phyloP scores from a whole-genome alignment of 2,888 invertebrate species.

The Synanthedon tipuliformis region DNA sequence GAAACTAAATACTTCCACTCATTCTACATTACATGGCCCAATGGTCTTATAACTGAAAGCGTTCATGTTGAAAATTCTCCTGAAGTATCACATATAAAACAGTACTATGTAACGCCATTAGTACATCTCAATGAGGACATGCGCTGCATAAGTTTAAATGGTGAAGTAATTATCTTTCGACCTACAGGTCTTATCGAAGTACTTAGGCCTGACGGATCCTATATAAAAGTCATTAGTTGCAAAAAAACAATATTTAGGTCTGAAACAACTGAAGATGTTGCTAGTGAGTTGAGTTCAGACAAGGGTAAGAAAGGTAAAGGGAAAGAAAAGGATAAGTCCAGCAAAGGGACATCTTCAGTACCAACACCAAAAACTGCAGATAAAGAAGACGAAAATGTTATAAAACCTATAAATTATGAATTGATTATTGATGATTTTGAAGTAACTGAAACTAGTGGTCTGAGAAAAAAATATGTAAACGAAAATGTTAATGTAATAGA shows the following conservation, averaged over 20 bases:
- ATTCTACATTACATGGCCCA: slow-evolving; percentile 51
- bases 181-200: slow-evolving; percentile 35
- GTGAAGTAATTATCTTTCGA: slow-evolving; percentile 53
- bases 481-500: slow-evolving; percentile 28
- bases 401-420: slow-evolving; percentile 24
- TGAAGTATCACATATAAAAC: slow-evolving; percentile 48
- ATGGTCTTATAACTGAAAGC: slow-evolving; percentile 51
- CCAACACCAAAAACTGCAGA: slow-evolving; percentile 27
- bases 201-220: slow-evolving; percentile 40
- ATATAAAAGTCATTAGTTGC: slow-evolving; percentile 38
- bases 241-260: slow-evolving; percentile 20
- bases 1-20: slow-evolving; percentile 35
- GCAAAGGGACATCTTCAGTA: slow-evolving; percentile 21
- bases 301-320: slow-evolving; percentile 35
- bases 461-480: slow-evolving; percentile 36
- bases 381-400: slow-evolving; percentile 14
- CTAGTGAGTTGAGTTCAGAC: slow-evolving; percentile 14
- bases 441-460: slow-evolving; percentile 36
- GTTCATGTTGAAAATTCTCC: slow-evolving; percentile 39
- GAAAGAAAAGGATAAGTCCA: slow-evolving; percentile 22
- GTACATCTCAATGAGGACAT: slow-evolving; percentile 34
- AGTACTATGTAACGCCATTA: slow-evolving; percentile 24
- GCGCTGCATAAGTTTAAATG: slow-evolving; percentile 50
- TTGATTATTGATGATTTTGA: slow-evolving; percentile 47
- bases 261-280: slow-evolving; percentile 9